Percentiles rank a stretch among this genome's conserved stretches.
These are phyloP conservation scores for Stictocephala bisonia DNA, from an alignment of 2,888 invertebrate genomes.

Conservation along the genomic window DNA sequence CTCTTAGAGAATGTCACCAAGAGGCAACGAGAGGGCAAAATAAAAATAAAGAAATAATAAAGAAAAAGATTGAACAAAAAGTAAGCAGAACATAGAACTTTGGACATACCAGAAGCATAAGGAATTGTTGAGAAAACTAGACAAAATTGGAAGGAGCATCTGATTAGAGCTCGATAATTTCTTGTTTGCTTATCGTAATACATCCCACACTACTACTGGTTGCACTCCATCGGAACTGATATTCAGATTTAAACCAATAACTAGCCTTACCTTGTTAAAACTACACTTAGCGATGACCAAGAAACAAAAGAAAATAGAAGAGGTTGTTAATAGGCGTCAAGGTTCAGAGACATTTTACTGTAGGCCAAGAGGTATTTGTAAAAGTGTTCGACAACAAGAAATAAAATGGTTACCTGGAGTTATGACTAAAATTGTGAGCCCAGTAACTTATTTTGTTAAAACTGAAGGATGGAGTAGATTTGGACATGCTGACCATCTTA, in stretches of 20 bases:
- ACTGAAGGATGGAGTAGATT: background rate
- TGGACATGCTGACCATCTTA: background rate
- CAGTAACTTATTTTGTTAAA: background rate
- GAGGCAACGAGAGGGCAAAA: no score
- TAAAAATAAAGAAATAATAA: no score
- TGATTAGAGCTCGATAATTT: background rate
- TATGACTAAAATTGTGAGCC: background rate
- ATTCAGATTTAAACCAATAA: background rate
- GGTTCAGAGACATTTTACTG: background rate
- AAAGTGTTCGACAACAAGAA: background rate
- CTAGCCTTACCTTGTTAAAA: background rate
- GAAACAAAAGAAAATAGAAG: background rate
- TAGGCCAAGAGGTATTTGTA: background rate
- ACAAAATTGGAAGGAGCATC: no score
- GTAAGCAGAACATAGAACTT: no score
- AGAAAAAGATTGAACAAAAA: no score
- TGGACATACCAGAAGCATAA: no score
- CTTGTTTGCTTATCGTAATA: constrained; percentile 8
- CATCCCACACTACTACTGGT: background rate
- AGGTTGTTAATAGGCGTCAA: background rate
- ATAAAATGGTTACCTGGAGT: constrained; percentile 5
- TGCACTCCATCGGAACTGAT: background rate
- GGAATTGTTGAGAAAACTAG: no score
- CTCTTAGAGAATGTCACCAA: no score
- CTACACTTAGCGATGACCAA: background rate